Evolutionary conservation across 2,113 vertebrate species (phyloP).

Genomic region (Ammodytes dubius): DNA sequence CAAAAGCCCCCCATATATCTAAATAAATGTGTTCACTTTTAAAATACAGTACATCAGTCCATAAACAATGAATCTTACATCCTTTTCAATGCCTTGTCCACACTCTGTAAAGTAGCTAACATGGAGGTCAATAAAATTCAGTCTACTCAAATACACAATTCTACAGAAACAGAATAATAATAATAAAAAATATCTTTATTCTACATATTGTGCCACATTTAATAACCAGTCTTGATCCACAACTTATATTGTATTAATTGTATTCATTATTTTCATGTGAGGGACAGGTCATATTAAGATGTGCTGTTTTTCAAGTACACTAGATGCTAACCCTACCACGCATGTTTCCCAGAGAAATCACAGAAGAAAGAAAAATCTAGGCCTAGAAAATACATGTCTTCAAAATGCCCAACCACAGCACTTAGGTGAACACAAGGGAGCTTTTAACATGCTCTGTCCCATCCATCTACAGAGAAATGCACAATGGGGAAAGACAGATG

Average conservation of each 20-base stretch:
- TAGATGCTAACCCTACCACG: not conserved
- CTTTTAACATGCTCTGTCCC: slow-evolving; percentile 66
- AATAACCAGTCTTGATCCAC: not conserved
- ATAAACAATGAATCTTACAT: not conserved
- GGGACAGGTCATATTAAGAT: not conserved
- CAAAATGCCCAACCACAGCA: slow-evolving; percentile 51
- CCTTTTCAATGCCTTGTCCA: not conserved
- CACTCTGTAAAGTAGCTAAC: not conserved
- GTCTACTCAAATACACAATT: not conserved
- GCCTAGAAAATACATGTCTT: slow-evolving; percentile 33
- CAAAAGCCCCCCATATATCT: not conserved
- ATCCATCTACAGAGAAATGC: slow-evolving; percentile 54
- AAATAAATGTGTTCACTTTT: too few relatives aligned
- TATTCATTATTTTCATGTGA: slow-evolving; percentile 3
- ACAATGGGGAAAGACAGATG: slow-evolving; percentile 50
- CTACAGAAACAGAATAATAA: not conserved
- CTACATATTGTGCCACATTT: not conserved
- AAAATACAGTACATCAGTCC: too few relatives aligned
- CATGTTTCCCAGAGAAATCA: slow-evolving; percentile 41
- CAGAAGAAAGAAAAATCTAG: slow-evolving; percentile 11
- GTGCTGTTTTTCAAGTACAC: not conserved
- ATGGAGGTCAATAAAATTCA: not conserved
- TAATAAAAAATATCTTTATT: not conserved
- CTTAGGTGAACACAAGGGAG: slow-evolving; percentile 67
- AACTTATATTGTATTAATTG: not conserved